Evolutionary conservation across 2,113 vertebrate genomes (phyloP).

Genomic region (Pachyramphus minor): DNA sequence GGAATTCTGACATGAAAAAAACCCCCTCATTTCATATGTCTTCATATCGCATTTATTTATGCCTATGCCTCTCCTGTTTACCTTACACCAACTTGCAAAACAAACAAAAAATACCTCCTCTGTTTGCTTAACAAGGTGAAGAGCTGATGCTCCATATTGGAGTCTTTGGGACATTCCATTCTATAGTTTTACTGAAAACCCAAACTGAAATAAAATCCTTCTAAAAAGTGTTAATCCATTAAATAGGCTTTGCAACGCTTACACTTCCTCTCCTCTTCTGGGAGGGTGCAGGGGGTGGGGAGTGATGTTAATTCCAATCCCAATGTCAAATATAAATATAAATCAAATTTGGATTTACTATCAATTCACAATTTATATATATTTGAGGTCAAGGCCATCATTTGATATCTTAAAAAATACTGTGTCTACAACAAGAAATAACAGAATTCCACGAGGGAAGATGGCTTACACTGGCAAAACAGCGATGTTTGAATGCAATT

Average conservation of each 20-base stretch:
- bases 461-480: not conserved
- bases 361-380: not conserved
- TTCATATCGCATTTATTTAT: not conserved
- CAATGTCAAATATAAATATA: not conserved
- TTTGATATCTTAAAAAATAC: not conserved
- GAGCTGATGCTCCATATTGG: not conserved
- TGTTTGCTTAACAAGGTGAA: not conserved
- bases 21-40: not conserved
- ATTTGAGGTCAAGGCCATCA: not conserved
- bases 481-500: rapidly evolving
- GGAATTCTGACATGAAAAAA: not conserved
- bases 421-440: not conserved
- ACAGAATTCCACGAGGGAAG: not conserved
- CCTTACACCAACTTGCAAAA: not conserved
- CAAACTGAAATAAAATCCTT: not conserved
- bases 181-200: not conserved
- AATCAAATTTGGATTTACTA: not conserved
- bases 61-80: not conserved
- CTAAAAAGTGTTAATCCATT: not conserved
- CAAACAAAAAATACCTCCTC: not conserved
- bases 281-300: not conserved
- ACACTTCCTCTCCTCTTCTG: not conserved
- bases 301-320: not conserved
- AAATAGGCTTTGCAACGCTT: not conserved
- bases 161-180: not conserved